phyloP scores from a whole-genome alignment of 2,113 vertebrate species.

The Stictonetta naevosa region DNA sequence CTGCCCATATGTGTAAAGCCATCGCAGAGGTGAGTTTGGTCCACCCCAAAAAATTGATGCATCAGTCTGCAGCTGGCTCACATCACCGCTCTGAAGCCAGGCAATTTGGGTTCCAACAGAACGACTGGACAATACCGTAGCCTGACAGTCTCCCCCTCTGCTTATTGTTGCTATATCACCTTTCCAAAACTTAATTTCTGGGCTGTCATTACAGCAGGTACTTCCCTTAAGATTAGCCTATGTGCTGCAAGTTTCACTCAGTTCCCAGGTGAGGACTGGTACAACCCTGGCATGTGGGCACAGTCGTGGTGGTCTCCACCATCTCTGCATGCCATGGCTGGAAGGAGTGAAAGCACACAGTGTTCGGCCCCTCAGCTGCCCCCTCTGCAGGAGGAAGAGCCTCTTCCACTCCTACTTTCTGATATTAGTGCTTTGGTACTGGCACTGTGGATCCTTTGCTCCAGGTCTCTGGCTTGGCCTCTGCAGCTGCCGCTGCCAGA shows the following conservation, averaged over 20 bases:
- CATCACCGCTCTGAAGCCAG: background rate
- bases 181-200: background rate
- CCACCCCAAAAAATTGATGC: background rate
- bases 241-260: background rate
- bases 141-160: background rate
- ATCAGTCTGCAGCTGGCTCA: background rate
- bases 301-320: background rate
- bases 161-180: background rate
- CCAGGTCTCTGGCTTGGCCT: background rate
- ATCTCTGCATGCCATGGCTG: background rate
- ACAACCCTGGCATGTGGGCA: background rate
- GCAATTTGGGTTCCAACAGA: background rate
- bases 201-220: background rate
- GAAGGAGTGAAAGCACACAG: background rate
- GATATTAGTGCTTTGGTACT: background rate
- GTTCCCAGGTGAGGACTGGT: background rate
- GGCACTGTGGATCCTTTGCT: background rate
- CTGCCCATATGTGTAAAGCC: background rate
- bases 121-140: background rate
- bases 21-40: background rate
- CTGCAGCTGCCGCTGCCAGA: background rate
- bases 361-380: background rate
- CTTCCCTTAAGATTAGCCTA: background rate
- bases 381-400: background rate
- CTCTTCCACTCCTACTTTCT: background rate